These are phyloP conservation scores for Amphiprion percula DNA, from an alignment of 2,113 vertebrate genomes.

Conservation along the genomic window DNA sequence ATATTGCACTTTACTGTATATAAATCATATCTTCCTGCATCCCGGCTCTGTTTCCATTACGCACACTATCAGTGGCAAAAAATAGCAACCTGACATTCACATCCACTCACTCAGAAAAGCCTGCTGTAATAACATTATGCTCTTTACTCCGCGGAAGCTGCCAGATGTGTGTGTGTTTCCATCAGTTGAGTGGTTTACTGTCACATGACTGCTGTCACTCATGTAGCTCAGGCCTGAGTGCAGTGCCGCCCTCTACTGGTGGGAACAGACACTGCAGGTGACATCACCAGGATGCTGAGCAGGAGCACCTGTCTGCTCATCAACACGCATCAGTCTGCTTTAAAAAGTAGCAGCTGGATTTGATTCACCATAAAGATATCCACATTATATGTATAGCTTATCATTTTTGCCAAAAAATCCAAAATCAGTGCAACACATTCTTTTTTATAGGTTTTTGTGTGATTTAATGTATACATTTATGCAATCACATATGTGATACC, in stretches of 20 bases:
- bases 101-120: slow-evolving; percentile 57
- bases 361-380: neutral
- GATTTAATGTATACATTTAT: too few relatives aligned
- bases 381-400: too few relatives aligned
- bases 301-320: neutral
- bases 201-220: slow-evolving; percentile 64
- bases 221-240: slow-evolving; percentile 31
- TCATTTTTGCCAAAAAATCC: too few relatives aligned
- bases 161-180: slow-evolving; percentile 47
- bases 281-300: neutral
- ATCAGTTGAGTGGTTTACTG: slow-evolving; percentile 56
- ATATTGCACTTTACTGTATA: slow-evolving; percentile 6
- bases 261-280: neutral
- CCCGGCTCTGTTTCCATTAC: slow-evolving; percentile 25
- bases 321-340: neutral
- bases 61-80: slow-evolving; percentile 32
- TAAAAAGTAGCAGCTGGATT: neutral
- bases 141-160: slow-evolving; percentile 51
- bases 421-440: too few relatives aligned
- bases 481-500: too few relatives aligned
- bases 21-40: slow-evolving; percentile 21
- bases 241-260: slow-evolving; percentile 63
- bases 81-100: slow-evolving; percentile 65
- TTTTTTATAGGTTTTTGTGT: too few relatives aligned
- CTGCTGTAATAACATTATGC: slow-evolving; percentile 63